phyloP scores from a whole-genome alignment of 2,113 vertebrate species.

The Daubentonia madagascariensis region DNA sequence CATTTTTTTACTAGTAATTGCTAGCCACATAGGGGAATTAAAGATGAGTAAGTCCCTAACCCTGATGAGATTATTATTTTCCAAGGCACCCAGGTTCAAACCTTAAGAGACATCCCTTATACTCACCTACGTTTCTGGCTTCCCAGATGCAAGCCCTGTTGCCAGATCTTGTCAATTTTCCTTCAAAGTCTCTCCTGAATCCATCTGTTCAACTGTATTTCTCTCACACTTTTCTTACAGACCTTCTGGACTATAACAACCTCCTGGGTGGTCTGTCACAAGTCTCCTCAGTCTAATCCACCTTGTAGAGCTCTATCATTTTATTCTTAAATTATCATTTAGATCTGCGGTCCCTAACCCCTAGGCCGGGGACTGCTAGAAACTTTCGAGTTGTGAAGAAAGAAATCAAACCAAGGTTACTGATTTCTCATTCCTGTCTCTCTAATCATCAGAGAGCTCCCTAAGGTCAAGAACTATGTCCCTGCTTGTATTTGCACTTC shows the following conservation, averaged over 20 bases:
- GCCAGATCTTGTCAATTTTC: neutral
- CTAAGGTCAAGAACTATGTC: neutral
- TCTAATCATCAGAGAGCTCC: neutral
- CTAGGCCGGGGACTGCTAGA: neutral
- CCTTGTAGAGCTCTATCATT: neutral
- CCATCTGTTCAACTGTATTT: neutral
- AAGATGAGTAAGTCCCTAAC: neutral
- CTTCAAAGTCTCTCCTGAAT: neutral
- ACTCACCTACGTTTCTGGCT: neutral
- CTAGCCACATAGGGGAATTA: neutral
- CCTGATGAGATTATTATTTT: neutral
- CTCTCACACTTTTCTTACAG: neutral
- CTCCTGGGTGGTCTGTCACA: neutral
- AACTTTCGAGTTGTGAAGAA: neutral
- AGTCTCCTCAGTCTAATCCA: neutral
- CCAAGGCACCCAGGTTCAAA: neutral
- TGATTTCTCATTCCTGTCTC: neutral
- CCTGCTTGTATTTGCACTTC: neutral
- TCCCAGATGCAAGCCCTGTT: neutral
- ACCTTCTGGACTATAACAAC: neutral
- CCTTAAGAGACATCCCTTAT: neutral
- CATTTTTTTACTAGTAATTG: neutral
- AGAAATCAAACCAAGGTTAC: neutral
- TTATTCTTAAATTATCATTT: neutral
- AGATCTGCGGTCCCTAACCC: no score